Conservation (phyloP, 2,113 vertebrate species). For the Hyperopisus bebe region DNA sequence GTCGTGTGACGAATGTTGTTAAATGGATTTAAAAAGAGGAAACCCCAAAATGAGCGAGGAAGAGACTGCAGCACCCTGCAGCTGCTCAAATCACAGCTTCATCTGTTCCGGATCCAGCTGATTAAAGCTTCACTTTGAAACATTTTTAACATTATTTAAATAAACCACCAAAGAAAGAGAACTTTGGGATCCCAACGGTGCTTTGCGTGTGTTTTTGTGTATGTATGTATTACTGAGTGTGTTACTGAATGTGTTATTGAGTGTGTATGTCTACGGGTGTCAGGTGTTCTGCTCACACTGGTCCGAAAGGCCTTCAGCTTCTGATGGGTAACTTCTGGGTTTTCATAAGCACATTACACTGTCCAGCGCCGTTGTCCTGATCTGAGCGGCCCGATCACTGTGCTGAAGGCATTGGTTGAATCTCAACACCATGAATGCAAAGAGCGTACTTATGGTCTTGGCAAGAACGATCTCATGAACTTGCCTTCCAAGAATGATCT, state of each 20-base stretch:
- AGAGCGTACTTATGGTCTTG: too few species aligned
- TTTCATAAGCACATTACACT: neutral
- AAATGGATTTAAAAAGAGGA: neutral
- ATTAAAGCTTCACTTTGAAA: neutral
- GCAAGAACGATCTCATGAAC: too few species aligned
- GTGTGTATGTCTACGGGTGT: too few species aligned
- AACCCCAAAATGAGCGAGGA: neutral
- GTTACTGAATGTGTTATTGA: neutral
- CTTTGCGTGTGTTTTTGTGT: neutral
- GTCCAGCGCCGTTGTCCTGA: neutral
- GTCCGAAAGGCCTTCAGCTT: neutral
- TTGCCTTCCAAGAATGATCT: too few species aligned
- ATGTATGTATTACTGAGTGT: neutral
- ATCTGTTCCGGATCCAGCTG: neutral
- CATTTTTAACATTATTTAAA: neutral
- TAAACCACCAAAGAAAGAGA: neutral
- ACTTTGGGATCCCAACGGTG: conserved; percentile 28
- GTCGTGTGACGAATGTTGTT: too few species aligned
- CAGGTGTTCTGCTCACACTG: neutral
- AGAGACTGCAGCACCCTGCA: neutral
- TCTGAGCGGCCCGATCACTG: neutral
- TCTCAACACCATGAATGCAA: too few species aligned
- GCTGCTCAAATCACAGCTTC: neutral
- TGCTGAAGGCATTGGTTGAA: neutral
- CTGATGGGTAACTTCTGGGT: neutral